Evolutionary conservation across 2,113 vertebrate species (phyloP).

Genomic region (Macheiramphus alcinus): DNA sequence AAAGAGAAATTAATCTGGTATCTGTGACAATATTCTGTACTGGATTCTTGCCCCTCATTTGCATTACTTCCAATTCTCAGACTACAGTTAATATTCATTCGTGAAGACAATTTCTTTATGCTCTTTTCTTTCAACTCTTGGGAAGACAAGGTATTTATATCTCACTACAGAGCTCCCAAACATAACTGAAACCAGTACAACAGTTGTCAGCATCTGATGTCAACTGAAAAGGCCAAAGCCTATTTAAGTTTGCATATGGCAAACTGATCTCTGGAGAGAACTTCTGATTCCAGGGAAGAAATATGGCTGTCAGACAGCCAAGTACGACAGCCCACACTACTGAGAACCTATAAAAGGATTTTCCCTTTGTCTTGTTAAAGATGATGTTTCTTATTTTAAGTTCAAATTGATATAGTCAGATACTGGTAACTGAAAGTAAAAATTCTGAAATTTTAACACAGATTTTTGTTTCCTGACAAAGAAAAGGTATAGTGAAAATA

Average conservation of each 20-base stretch:
- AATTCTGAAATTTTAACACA: background rate
- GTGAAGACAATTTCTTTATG: background rate
- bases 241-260: constrained; percentile 42
- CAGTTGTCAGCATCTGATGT: constrained; percentile 29
- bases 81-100: background rate
- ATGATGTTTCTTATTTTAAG: background rate
- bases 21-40: background rate
- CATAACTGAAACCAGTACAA: constrained; percentile 13
- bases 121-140: background rate
- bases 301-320: constrained; percentile 35
- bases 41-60: background rate
- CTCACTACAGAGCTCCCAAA: background rate
- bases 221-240: constrained; percentile 39
- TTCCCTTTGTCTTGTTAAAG: background rate
- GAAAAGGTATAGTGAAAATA: background rate
- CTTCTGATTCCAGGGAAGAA: constrained; percentile 7
- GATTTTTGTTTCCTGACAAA: background rate
- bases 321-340: background rate
- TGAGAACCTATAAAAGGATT: background rate
- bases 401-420: background rate
- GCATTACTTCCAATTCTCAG: background rate
- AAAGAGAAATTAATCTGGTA: background rate
- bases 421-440: background rate
- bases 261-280: constrained; percentile 31
- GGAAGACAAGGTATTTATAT: background rate